Conservation (phyloP, 2,797 vertebrate species). For the Alcedo atthis region DNA sequence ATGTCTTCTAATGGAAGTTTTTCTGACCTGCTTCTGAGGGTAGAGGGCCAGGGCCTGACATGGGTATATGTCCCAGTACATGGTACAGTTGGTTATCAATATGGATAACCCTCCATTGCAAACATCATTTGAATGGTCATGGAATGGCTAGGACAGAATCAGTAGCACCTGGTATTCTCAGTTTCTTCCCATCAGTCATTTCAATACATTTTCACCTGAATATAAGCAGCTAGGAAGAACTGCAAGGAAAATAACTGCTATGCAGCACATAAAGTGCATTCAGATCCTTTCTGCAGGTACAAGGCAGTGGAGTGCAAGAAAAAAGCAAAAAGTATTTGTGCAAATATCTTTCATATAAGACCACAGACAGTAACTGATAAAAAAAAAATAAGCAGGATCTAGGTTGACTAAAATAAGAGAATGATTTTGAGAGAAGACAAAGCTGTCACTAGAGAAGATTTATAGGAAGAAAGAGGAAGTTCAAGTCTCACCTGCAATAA, state of each 20-base stretch:
- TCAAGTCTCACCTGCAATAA: neutral
- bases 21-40: neutral
- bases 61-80: neutral
- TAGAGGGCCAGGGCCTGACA: neutral
- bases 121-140: neutral
- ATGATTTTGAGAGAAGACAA: neutral
- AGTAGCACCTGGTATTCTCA: accelerated
- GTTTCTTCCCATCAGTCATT: neutral
- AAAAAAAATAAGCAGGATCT: neutral
- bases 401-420: neutral
- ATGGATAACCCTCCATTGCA: accelerated
- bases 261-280: neutral
- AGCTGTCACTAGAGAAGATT: neutral
- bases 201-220: neutral
- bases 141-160: neutral
- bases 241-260: neutral
- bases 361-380: neutral
- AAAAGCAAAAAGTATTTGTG: neutral
- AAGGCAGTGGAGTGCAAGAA: neutral
- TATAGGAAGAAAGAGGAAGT: neutral
- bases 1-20: neutral
- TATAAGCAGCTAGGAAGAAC: neutral
- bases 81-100: neutral
- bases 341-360: neutral
- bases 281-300: neutral